phyloP scores from a whole-genome alignment of 1,140 invertebrate species.

The Drosophila truncata region DNA sequence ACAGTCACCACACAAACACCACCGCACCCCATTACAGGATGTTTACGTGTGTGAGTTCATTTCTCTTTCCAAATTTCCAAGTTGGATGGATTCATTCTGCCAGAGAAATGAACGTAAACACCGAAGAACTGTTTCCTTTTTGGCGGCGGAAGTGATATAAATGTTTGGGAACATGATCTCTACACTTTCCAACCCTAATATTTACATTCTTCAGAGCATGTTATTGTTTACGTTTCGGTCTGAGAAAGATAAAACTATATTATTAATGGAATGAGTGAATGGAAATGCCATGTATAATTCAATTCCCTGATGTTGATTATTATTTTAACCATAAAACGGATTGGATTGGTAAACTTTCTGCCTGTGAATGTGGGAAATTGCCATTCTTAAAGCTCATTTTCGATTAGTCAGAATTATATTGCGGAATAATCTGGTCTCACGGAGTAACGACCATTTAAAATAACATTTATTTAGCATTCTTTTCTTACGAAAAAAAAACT shows the following conservation, averaged over 20 bases:
- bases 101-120: constrained; percentile 14
- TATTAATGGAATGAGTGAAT: neutral
- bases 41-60: constrained; percentile 14
- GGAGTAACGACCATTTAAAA: constrained; percentile 1
- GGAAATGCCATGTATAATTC: neutral
- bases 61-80: neutral
- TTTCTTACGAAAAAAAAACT: neutral
- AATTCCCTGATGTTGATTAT: no score
- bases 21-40: constrained; percentile 21
- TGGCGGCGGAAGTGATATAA: constrained; percentile 4
- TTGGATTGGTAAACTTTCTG: neutral
- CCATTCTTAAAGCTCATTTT: neutral
- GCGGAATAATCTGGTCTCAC: neutral
- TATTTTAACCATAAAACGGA: neutral
- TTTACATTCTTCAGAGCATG: neutral
- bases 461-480: neutral
- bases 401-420: neutral
- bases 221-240: neutral
- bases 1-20: constrained; percentile 38
- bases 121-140: constrained; percentile 3
- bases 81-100: constrained; percentile 17
- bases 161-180: constrained; percentile 6
- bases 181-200: constrained; percentile 1
- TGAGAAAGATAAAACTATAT: neutral
- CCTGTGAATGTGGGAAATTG: neutral